Conservation (phyloP, 2,797 vertebrate genomes). For the Melanogrammus aeglefinus region DNA sequence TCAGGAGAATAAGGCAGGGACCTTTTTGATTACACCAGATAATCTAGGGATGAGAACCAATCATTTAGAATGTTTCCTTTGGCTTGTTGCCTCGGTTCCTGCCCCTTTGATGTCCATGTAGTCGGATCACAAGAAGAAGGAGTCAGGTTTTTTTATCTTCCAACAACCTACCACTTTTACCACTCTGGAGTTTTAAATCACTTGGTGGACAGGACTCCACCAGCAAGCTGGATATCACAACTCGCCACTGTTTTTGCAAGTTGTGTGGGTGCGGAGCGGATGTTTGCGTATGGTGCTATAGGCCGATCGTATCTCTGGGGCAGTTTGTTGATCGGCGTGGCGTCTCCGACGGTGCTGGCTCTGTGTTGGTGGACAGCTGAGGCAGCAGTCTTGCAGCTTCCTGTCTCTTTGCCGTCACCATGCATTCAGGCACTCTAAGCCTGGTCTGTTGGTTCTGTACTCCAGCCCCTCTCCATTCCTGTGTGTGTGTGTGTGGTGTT, state of each 20-base stretch:
- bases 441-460: constrained; percentile 17
- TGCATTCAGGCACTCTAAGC: constrained; percentile 36
- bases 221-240: no score
- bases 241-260: not conserved
- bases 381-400: constrained; percentile 29
- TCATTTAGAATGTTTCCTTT: not conserved
- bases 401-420: constrained; percentile 24
- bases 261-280: constrained; percentile 6
- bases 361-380: constrained; percentile 31
- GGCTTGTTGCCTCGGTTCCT: not conserved
- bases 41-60: not conserved
- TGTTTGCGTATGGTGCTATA: not conserved
- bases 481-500: not conserved
- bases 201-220: not conserved
- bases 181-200: not conserved
- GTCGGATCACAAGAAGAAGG: no score
- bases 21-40: not conserved
- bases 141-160: not conserved
- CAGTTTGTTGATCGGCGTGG: not conserved
- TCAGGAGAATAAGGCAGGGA: not conserved
- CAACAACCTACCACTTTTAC: not conserved
- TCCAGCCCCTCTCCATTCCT: no score
- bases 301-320: not conserved
- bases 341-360: constrained; percentile 10
- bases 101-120: not conserved